phyloP scores from a whole-genome alignment of 2,888 invertebrate species.

The Arge pagana region DNA sequence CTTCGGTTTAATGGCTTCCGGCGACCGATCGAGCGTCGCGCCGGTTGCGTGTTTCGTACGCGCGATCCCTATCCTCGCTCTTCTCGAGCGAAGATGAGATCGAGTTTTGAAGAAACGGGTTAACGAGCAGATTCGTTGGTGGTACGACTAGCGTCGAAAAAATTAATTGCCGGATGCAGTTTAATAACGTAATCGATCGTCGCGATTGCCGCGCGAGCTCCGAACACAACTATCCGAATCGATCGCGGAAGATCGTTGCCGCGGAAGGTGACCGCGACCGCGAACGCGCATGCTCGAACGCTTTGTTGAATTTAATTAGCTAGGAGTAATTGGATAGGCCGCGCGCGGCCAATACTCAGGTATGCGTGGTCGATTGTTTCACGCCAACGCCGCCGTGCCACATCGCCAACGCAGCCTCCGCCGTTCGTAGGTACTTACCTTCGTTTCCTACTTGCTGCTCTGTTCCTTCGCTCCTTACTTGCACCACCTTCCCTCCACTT shows the following conservation, averaged over 20 bases:
- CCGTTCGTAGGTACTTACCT: no score
- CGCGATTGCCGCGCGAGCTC: conserved; percentile 14
- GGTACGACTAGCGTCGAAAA: no score
- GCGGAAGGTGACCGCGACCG: conserved; percentile 17
- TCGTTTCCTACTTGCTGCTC: background rate
- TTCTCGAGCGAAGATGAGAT: no score
- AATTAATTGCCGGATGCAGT: conserved; percentile 56
- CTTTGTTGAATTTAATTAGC: conserved; percentile 22
- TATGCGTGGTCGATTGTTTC: conserved; percentile 17
- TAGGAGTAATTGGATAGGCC: conserved; percentile 19
- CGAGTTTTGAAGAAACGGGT: no score
- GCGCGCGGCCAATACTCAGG: conserved; percentile 12
- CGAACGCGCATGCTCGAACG: conserved; percentile 18
- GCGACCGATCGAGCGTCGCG: no score
- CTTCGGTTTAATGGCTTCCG: no score
- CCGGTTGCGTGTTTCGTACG: no score
- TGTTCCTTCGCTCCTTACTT: background rate
- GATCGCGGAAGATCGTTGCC: conserved; percentile 17
- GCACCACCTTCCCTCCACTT: background rate
- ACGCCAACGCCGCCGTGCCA: conserved; percentile 16
- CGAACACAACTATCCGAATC: conserved; percentile 11
- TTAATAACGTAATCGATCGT: conserved; percentile 52
- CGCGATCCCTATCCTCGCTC: no score
- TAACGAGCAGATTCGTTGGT: no score
- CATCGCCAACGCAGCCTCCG: no score